Evolutionary conservation across 2,113 vertebrate genomes (phyloP).

Genomic region (Heliornis fulica): DNA sequence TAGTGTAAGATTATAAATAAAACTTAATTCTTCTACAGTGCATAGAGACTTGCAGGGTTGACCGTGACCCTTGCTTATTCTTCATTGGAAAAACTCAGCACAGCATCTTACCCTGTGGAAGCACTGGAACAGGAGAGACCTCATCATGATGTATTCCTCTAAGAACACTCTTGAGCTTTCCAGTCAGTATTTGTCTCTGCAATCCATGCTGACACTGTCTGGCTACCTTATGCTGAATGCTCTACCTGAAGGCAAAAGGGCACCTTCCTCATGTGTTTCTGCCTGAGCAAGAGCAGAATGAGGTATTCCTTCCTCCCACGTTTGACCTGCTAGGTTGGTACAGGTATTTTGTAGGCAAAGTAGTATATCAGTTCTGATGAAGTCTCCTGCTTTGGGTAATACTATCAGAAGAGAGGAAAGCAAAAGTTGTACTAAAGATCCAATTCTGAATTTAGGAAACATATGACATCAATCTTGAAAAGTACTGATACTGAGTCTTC

Average conservation of each 20-base stretch:
- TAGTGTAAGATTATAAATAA: fast-evolving
- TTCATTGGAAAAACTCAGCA: neutral
- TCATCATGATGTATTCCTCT: fast-evolving
- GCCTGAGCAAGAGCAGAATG: neutral
- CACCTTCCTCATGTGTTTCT: neutral
- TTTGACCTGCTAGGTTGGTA: neutral
- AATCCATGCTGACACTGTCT: neutral
- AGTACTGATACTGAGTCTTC: neutral
- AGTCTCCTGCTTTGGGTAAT: neutral
- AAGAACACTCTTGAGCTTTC: neutral
- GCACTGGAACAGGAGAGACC: neutral
- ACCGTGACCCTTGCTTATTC: neutral
- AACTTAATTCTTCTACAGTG: neutral
- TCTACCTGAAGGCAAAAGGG: neutral
- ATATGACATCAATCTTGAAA: neutral
- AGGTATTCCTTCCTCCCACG: neutral
- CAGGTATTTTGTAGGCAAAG: neutral
- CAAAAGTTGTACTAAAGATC: neutral
- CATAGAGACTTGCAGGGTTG: neutral
- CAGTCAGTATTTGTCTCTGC: neutral
- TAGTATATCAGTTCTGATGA: neutral
- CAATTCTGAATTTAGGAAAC: neutral
- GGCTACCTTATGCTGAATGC: neutral
- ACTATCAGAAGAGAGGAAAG: neutral
- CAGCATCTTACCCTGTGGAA: neutral